These are phyloP conservation scores for Thamnophis sirtalis DNA, from an alignment of 2,113 vertebrate species.

Conservation along the genomic window DNA sequence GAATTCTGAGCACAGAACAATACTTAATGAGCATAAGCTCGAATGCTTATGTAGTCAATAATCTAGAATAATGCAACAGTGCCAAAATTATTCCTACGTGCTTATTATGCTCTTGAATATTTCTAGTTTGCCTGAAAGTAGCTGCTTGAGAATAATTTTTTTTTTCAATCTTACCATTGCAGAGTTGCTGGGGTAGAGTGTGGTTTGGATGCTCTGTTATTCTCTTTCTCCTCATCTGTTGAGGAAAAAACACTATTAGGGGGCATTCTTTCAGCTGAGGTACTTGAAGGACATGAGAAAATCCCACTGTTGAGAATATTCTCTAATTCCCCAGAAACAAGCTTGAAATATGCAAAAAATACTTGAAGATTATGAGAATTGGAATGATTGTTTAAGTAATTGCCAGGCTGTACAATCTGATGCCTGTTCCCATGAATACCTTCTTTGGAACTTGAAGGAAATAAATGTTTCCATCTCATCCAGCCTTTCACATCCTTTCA, in stretches of 20 bases:
- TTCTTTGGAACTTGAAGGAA: background rate
- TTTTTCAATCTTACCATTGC: constrained; percentile 82
- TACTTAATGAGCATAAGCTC: background rate
- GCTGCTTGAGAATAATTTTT: background rate
- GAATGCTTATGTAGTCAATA: background rate
- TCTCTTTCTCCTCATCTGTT: constrained; percentile 98
- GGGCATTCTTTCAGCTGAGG: constrained; percentile 24
- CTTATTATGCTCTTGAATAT: background rate
- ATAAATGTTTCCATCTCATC: background rate
- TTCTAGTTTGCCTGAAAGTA: background rate
- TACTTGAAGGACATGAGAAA: background rate
- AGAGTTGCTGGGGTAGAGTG: constrained; percentile 97
- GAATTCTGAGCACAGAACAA: background rate
- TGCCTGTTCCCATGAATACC: background rate
- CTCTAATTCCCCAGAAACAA: background rate
- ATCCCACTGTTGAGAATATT: background rate
- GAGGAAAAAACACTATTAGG: constrained; percentile 49
- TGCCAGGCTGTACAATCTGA: background rate
- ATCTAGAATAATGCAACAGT: background rate
- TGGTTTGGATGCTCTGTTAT: constrained; percentile 94
- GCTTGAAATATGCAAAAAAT: background rate
- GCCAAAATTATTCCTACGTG: background rate
- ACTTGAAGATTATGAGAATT: background rate
- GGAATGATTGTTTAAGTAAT: background rate
- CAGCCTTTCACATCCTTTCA: background rate